Percentiles rank a stretch among this genome's conserved stretches.
Conservation (phyloP, 1,140 invertebrate genomes). For the Colletes latitarsis region DNA sequence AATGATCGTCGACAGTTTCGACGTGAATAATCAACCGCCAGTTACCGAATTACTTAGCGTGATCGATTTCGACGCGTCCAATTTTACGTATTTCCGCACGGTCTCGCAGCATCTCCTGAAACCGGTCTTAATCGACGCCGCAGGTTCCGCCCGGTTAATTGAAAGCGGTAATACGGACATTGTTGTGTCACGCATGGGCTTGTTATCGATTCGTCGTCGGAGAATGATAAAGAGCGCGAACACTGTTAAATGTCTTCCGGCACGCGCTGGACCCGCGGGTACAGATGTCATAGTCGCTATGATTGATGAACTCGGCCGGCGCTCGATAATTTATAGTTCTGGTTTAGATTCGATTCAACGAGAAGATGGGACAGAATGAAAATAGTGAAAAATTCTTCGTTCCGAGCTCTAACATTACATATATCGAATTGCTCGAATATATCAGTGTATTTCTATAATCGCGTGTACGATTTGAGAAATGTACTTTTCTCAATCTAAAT, state of each 20-base stretch:
- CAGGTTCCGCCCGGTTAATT: conserved; percentile 37
- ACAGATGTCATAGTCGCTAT: neutral
- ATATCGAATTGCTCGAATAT: too few species aligned
- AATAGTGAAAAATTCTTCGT: too few species aligned
- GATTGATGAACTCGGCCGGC: conserved; percentile 24
- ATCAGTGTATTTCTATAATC: too few species aligned
- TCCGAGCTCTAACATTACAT: too few species aligned
- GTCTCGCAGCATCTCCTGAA: neutral
- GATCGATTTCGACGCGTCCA: conserved; percentile 59
- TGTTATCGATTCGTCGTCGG: conserved; percentile 26
- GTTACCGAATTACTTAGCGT: conserved; percentile 54
- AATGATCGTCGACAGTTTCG: conserved; percentile 22
- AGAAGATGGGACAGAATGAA: neutral
- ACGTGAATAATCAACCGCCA: conserved; percentile 10
- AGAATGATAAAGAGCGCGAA: conserved; percentile 27
- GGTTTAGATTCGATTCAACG: neutral
- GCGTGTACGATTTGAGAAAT: too few species aligned
- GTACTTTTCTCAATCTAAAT: too few species aligned
- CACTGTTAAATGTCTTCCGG: conserved; percentile 26
- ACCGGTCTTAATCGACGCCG: conserved; percentile 50
- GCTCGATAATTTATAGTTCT: conserved; percentile 34
- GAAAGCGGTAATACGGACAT: conserved; percentile 38
- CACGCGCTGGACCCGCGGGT: neutral
- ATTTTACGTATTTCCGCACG: conserved; percentile 32
- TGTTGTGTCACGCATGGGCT: neutral